Evolutionary conservation across 2,113 vertebrate genomes (phyloP).

Genomic region (Vidua macroura): DNA sequence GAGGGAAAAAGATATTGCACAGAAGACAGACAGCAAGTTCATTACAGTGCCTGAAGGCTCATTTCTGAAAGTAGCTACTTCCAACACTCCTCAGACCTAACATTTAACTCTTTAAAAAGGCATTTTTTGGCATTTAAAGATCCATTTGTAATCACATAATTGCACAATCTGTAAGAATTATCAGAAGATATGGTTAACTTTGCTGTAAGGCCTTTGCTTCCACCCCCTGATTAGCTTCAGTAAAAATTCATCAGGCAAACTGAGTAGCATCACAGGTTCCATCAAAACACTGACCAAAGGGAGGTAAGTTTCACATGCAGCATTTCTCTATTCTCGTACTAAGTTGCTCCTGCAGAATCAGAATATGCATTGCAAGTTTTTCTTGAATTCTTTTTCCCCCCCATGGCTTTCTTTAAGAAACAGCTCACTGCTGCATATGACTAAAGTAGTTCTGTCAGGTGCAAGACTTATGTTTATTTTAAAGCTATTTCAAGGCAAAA

Average conservation of each 20-base stretch:
- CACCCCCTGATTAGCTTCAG: not conserved
- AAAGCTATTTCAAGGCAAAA: slow-evolving; percentile 17
- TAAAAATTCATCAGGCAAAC: slow-evolving; percentile 16
- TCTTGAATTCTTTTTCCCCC: not conserved
- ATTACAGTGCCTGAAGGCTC: slow-evolving; percentile 58
- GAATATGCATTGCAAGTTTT: not conserved
- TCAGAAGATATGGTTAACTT: slow-evolving; percentile 12
- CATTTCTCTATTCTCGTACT: not conserved
- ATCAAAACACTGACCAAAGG: not conserved
- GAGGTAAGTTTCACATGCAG: not conserved
- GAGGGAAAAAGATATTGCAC: slow-evolving; percentile 74
- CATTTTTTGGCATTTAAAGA: slow-evolving; percentile 72
- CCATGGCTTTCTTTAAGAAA: not conserved
- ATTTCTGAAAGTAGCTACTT: slow-evolving; percentile 55
- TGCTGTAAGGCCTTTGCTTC: slow-evolving; percentile 63
- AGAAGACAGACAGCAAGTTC: slow-evolving; percentile 69
- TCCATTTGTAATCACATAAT: slow-evolving; percentile 54
- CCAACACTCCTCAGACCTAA: slow-evolving; percentile 58
- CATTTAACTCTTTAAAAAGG: slow-evolving; percentile 55
- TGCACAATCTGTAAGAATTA: slow-evolving; percentile 58
- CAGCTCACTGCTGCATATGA: not conserved
- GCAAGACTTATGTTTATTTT: not conserved
- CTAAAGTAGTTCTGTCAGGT: slow-evolving; percentile 2
- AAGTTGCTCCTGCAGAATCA: not conserved
- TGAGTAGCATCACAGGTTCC: slow-evolving; percentile 57